Base-by-base conservation (phyloP, 2,888 invertebrate species). In the Troglohyphantes excavatus region DNA sequence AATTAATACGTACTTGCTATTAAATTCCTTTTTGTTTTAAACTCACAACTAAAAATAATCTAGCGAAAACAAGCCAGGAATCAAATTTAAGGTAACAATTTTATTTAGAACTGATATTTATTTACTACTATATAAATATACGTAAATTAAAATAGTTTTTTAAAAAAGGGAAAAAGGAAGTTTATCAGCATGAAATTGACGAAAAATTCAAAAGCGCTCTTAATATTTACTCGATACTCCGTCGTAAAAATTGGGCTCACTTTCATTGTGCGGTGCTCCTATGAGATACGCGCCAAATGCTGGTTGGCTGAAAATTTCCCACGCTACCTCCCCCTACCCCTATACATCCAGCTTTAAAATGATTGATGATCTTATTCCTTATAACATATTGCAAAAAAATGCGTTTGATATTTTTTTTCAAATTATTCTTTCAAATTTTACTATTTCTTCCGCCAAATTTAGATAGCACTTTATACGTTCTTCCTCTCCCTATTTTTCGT, bases 301-400 rank as follows among this genome's bases (percentile, higher is more conserved):
- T 76, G 39, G 33, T 59, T 61, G 27, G 76, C 26, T 29, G 33
- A 76, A 76, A 27, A 21, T 63, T 76, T 76, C 76, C 21, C 76
- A 76, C 76, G 59, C 23, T 53, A 53, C 73, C 21, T 21, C 46
- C 61, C 19, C 33, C 39, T 39, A 13, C 39, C 13, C 39, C 39
- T 13, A 39, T 39, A 39, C 13, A 39, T 53, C n/a, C 53, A 33
- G 17, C 53, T 7, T 1, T 43, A 23, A 39, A 26, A 39, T 78
- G 78, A 78, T 65, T 78, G 65, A 78, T 78, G 78, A 65, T 65
- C 65, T 6, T 21, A 21, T 29, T 19, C 59, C 39, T 65, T 17
- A 21, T 46, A 72, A 46, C 43, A 72, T 72, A 72, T 72, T 9
- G 39, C 27, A 65, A 63, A 78, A 78, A 63, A 78, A 65, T 39